phyloP scores from a whole-genome alignment of 2,888 invertebrate genomes.

The Athalia circularis region DNA sequence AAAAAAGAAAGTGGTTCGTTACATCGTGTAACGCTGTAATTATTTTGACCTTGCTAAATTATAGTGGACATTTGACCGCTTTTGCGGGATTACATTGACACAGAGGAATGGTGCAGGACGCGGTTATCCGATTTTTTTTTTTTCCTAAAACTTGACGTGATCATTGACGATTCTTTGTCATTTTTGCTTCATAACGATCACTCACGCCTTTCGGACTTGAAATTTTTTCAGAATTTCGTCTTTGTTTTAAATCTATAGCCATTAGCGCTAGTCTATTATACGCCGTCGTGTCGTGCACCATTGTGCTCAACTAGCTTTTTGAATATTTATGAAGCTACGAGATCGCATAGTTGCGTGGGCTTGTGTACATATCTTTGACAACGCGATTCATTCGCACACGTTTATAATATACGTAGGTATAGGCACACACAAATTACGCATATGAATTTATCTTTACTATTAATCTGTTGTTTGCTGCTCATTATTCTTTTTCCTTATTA shows the following conservation, averaged over 20 bases:
- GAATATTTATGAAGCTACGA: constrained; percentile 16
- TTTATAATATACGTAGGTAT: not conserved
- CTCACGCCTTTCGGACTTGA: too few relatives aligned
- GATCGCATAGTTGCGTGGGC: not conserved
- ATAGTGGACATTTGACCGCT: not conserved
- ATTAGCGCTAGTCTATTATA: too few relatives aligned
- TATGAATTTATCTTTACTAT: constrained; percentile 1
- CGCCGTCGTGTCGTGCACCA: too few relatives aligned
- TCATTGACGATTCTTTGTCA: too few relatives aligned
- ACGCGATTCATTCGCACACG: not conserved
- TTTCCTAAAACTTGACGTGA: too few relatives aligned
- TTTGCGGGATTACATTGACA: not conserved
- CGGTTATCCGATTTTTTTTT: too few relatives aligned
- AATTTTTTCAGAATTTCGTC: too few relatives aligned
- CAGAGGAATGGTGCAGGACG: too few relatives aligned
- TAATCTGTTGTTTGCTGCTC: not conserved
- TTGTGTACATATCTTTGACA: not conserved
- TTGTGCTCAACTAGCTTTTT: not conserved
- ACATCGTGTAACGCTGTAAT: not conserved
- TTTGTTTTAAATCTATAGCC: too few relatives aligned
- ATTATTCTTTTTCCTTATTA: not conserved
- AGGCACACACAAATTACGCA: not conserved
- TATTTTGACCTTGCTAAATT: not conserved
- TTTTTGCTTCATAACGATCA: too few relatives aligned
- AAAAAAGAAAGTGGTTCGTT: not conserved